phyloP scores from a whole-genome alignment of 2,113 vertebrate genomes.

The Corythornis vintsioides region DNA sequence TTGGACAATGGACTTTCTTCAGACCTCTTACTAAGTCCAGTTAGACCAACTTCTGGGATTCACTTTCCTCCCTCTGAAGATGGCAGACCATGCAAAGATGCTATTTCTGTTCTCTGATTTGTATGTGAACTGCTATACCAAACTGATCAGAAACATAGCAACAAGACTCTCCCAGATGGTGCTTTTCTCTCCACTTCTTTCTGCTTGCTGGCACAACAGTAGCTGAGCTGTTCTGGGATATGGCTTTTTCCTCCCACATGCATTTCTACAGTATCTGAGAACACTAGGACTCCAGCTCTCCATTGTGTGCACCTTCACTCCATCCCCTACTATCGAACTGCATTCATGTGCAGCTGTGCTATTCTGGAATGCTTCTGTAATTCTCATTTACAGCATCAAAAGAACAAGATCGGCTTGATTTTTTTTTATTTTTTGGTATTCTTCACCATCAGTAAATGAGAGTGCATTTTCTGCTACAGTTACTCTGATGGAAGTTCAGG shows the following conservation, averaged over 20 bases:
- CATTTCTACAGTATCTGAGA: not conserved
- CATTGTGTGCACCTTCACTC: not conserved
- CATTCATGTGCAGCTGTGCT: constrained; percentile 6
- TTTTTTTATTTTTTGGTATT: not conserved
- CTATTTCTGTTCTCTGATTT: not conserved
- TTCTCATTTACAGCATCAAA: not conserved
- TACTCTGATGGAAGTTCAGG: not conserved
- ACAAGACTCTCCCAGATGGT: constrained; percentile 7
- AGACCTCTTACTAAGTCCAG: too few relatives aligned
- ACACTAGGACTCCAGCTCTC: not conserved
- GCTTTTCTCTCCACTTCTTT: constrained; percentile 17
- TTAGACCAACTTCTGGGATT: not conserved
- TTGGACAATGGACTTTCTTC: too few relatives aligned
- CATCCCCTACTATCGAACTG: not conserved
- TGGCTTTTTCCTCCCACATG: not conserved
- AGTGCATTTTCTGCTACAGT: not conserved
- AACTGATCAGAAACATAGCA: not conserved
- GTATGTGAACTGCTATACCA: not conserved
- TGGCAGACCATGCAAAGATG: not conserved
- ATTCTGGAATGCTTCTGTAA: not conserved
- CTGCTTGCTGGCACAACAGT: not conserved
- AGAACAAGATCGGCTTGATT: not conserved
- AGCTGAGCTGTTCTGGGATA: not conserved
- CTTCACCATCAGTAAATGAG: not conserved
- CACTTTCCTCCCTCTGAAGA: not conserved